These are phyloP conservation scores for Ophraella communa DNA, from an alignment of 2,888 invertebrate genomes.

Conservation along the genomic window DNA sequence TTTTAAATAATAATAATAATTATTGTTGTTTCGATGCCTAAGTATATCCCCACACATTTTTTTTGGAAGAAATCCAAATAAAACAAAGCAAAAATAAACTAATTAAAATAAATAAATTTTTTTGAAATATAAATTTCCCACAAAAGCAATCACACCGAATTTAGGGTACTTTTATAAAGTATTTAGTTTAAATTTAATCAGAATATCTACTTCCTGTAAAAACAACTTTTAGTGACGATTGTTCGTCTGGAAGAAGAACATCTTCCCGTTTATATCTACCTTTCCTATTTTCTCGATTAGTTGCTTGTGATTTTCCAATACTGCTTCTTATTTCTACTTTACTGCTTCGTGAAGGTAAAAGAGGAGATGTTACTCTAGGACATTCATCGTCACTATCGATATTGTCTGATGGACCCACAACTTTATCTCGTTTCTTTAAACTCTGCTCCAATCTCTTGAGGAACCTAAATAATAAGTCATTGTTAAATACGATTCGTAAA, in stretches of 20 bases:
- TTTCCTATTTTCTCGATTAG: conserved; percentile 42
- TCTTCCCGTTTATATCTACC: conserved; percentile 52
- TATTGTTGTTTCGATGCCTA: too few species aligned
- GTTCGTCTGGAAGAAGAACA: conserved; percentile 48
- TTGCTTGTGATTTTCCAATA: conserved; percentile 54
- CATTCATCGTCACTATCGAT: conserved; percentile 65
- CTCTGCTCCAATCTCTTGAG: conserved; percentile 74
- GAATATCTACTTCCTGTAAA: conserved; percentile 55
- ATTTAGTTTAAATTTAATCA: conserved; percentile 42
- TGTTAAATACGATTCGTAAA: too few species aligned
- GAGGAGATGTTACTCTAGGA: conserved; percentile 70
- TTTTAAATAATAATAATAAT: too few species aligned
- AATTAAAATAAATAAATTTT: too few species aligned
- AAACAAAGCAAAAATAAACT: too few species aligned
- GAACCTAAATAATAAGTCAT: conserved; percentile 72
- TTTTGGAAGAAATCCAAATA: too few species aligned
- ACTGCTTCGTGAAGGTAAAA: conserved; percentile 59
- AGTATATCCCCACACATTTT: too few species aligned
- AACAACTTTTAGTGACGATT: conserved; percentile 51
- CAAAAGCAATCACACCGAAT: too few species aligned
- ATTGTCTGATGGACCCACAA: conserved; percentile 62
- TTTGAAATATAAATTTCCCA: too few species aligned
- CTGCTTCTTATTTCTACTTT: conserved; percentile 58
- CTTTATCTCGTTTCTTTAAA: conserved; percentile 70
- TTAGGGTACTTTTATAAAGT: too few species aligned